Conservation (phyloP, 2,797 vertebrate genomes). For the Sphenopsis melanotis region DNA sequence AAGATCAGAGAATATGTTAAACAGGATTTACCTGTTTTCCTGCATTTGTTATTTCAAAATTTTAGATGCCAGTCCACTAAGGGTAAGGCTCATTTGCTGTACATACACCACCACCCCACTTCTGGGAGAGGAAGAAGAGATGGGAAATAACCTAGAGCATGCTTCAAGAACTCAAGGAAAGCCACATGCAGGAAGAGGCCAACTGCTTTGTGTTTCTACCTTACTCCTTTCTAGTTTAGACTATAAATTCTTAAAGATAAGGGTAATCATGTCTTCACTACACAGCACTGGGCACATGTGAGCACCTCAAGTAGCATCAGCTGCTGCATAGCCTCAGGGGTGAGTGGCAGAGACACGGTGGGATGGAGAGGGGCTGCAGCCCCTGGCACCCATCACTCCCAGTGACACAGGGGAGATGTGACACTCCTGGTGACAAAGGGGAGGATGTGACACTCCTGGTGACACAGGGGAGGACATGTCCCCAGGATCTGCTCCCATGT, state of each 20-base stretch:
- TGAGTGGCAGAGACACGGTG: neutral
- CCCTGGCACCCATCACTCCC: accelerated
- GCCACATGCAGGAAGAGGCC: neutral
- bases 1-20: neutral
- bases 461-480: accelerated
- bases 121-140: neutral
- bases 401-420: neutral
- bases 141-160: neutral
- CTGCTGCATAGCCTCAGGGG: accelerated
- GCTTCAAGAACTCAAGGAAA: neutral
- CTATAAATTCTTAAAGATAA: neutral
- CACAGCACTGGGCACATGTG: neutral
- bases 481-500: accelerated
- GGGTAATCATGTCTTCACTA: neutral
- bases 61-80: neutral
- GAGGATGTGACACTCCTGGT: neutral
- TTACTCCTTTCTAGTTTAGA: neutral
- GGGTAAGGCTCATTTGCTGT: neutral
- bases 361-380: neutral
- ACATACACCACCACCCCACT: accelerated
- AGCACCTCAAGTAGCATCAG: neutral
- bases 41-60: neutral
- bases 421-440: neutral
- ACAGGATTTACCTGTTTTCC: neutral
- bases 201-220: neutral